Base-by-base conservation (phyloP, 2,888 invertebrate genomes). In the Diadromus collaris region DNA sequence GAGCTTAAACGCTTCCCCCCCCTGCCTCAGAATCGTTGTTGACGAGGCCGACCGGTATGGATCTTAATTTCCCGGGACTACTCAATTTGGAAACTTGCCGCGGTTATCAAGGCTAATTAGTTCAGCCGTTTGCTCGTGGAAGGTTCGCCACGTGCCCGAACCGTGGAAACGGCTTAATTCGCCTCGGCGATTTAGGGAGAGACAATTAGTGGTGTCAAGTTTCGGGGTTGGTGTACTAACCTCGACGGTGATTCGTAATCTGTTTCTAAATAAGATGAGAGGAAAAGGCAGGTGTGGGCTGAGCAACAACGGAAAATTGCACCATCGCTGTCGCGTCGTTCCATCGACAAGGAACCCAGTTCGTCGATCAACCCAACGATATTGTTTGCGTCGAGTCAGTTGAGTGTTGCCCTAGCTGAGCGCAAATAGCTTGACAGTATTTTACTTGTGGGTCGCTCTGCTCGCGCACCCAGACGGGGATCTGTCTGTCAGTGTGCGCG, bases 11-110 rank as follows among this genome's bases (percentile, higher is more conserved):
- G 74, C 27, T 77, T 73, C 65, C 65, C 9, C 6, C 7, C 32
- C 32, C 34, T 9, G 2, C 10, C 34, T 34, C 34, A n/a, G n/a
- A n/a, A n/a, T n/a, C 34, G 38, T 38, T 38, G 38, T 38, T 38
- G 13, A 38, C 4, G 38, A 63, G 61, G 41, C n/a, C 16, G 38
- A 34, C 48, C 29, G 24, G 19, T 56, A 46, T 70, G n/a, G 32
- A 75, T 61, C 68, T 68, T 34, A 64, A 70, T 68, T 65, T 70
- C 27, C 41, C 13, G 56, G 19, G 60, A 76, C 38, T 68, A 38
- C 75, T 76, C 71, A 79, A 76, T 79, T 76, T 72, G 71, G 48
- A 76, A 76, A 63, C 72, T 76, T 65, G 63, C 65, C 75, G 72
- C 71, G 21, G 44, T 60, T 58, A 38, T 63, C 69, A 63, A 76